Evolutionary conservation across 2,113 vertebrate genomes (phyloP).

Genomic region (Coracopsis vasa): DNA sequence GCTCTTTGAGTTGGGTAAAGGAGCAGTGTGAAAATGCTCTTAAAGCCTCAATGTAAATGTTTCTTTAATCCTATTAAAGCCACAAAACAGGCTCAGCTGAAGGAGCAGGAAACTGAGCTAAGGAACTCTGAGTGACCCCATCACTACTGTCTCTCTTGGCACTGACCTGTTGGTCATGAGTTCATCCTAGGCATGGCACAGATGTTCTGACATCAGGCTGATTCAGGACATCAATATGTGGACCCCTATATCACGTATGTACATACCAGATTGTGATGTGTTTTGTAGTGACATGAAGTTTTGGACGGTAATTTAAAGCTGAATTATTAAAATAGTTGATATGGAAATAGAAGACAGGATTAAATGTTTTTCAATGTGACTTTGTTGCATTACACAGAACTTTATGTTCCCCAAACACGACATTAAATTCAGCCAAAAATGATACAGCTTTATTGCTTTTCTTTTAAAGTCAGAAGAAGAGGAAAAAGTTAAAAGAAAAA

Average conservation of each 20-base stretch:
- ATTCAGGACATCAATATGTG: neutral
- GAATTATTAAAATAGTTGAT: neutral
- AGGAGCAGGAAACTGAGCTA: conserved; percentile 59
- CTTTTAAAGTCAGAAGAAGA: neutral
- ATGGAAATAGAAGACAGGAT: neutral
- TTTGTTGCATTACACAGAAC: neutral
- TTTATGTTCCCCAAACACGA: neutral
- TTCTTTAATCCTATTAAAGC: conserved; percentile 67
- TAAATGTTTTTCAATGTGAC: neutral
- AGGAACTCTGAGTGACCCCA: conserved; percentile 44
- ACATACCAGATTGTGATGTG: neutral
- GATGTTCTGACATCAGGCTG: neutral
- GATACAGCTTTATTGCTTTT: neutral
- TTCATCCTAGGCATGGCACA: neutral
- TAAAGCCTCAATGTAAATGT: conserved; percentile 64
- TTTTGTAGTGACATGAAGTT: neutral
- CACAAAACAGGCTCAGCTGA: conserved; percentile 59
- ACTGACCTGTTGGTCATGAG: neutral
- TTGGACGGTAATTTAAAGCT: neutral
- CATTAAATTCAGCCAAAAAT: neutral
- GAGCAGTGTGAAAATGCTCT: conserved; percentile 58
- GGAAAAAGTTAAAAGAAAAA: neutral
- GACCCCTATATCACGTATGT: neutral
- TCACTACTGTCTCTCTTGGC: conserved; percentile 16
- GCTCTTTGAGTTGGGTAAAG: conserved; percentile 48